A percentile compares a stretch with the other conserved stretches of the same genome.
phyloP scores from a whole-genome alignment of 1,140 invertebrate species.

The Schlechtendalia chinensis region DNA sequence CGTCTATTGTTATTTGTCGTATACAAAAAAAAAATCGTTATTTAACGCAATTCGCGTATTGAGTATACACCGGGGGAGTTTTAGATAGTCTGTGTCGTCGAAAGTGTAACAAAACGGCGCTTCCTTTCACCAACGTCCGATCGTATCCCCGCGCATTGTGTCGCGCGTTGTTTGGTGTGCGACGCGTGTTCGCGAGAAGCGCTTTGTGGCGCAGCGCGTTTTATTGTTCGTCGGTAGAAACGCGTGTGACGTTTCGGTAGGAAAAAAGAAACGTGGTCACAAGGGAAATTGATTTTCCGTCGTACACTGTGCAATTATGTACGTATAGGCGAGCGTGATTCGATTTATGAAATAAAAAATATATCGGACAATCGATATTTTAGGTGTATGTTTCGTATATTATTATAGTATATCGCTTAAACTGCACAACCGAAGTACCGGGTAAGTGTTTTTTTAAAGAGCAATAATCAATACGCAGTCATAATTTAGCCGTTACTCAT shows the following conservation, averaged over 20 bases:
- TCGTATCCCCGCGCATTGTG: background rate
- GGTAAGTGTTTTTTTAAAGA: too few species aligned
- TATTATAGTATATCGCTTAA: too few species aligned
- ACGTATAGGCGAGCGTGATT: conserved; percentile 4
- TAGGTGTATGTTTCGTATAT: background rate
- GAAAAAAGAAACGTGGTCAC: background rate
- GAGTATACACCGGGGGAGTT: background rate
- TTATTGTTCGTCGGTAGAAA: background rate
- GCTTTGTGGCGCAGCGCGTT: background rate
- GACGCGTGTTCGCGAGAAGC: background rate
- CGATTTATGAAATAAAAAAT: conserved; percentile 12
- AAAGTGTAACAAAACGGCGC: conserved; percentile 46
- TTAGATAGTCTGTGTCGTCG: background rate
- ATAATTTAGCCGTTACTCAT: too few species aligned
- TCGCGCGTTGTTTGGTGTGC: background rate
- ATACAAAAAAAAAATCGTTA: background rate
- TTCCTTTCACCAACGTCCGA: conserved; percentile 41
- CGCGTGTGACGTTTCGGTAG: background rate
- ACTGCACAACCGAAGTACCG: too few species aligned
- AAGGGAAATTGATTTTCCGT: conserved; percentile 29
- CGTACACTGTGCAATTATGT: background rate
- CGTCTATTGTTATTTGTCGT: too few species aligned
- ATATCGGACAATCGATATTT: background rate
- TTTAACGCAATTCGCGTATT: background rate
- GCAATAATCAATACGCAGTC: too few species aligned